phyloP scores from a whole-genome alignment of 2,888 invertebrate species.

The Panzeria rudis region DNA sequence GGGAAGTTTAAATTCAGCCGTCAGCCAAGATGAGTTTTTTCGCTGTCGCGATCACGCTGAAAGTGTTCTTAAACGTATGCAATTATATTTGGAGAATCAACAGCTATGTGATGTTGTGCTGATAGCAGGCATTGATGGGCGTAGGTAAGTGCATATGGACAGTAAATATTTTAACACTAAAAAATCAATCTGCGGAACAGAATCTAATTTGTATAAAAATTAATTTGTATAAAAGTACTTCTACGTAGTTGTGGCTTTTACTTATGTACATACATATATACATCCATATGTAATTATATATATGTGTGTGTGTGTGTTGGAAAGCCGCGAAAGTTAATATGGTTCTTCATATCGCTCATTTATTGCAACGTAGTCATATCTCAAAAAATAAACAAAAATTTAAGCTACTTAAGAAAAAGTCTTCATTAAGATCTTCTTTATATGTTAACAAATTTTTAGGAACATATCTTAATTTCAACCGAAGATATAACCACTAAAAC shows the following conservation, averaged over 20 bases:
- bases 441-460: too few relatives aligned
- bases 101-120: slow-evolving; percentile 95
- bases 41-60: slow-evolving; percentile 92
- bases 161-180: slow-evolving; percentile 2
- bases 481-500: too few relatives aligned
- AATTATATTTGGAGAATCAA: slow-evolving; percentile 90
- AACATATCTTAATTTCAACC: too few relatives aligned
- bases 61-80: slow-evolving; percentile 91
- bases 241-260: too few relatives aligned
- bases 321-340: too few relatives aligned
- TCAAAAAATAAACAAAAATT: too few relatives aligned
- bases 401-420: too few relatives aligned
- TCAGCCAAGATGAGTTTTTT: slow-evolving; percentile 91
- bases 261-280: not conserved
- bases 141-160: slow-evolving; percentile 84
- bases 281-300: too few relatives aligned
- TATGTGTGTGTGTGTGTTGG: too few relatives aligned
- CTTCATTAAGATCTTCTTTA: too few relatives aligned
- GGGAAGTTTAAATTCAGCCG: slow-evolving; percentile 87
- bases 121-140: slow-evolving; percentile 89
- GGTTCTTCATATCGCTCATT: too few relatives aligned
- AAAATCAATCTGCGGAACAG: not conserved
- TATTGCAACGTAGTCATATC: too few relatives aligned
- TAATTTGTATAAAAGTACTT: not conserved
- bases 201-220: not conserved